phyloP scores from a whole-genome alignment of 2,113 vertebrate genomes.

The Malurus elegans region DNA sequence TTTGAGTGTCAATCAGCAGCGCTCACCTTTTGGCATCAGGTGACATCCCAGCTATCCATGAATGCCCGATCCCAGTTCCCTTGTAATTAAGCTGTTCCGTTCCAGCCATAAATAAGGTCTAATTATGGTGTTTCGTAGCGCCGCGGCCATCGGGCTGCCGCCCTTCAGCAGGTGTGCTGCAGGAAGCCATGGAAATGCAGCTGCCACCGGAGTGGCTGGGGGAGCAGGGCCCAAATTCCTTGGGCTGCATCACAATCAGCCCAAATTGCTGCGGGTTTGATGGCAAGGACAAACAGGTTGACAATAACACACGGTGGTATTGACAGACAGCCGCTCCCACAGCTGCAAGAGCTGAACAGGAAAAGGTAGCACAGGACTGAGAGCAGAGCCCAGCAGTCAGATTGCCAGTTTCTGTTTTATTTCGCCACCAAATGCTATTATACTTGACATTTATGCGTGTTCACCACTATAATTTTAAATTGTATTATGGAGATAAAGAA shows the following conservation, averaged over 20 bases:
- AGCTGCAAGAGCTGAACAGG: neutral
- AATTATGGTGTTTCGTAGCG: neutral
- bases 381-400: neutral
- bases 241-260: conserved; percentile 29
- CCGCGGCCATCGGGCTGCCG: neutral
- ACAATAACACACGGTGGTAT: neutral
- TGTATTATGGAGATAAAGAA: neutral
- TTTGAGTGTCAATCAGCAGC: neutral
- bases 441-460: neutral
- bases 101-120: neutral
- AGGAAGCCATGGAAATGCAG: conserved; percentile 51
- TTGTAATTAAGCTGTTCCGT: neutral
- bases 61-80: neutral
- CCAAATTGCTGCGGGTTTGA: neutral
- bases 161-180: conserved; percentile 57
- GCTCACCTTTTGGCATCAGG: neutral
- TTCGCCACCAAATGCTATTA: conserved; percentile 12
- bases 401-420: conserved; percentile 32
- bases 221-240: neutral
- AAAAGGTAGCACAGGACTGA: neutral
- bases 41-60: neutral
- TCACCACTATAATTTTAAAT: neutral
- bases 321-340: neutral
- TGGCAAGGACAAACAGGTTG: conserved; percentile 16
- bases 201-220: neutral